phyloP scores from a whole-genome alignment of 2,888 invertebrate genomes.

The Thyatira batis region DNA sequence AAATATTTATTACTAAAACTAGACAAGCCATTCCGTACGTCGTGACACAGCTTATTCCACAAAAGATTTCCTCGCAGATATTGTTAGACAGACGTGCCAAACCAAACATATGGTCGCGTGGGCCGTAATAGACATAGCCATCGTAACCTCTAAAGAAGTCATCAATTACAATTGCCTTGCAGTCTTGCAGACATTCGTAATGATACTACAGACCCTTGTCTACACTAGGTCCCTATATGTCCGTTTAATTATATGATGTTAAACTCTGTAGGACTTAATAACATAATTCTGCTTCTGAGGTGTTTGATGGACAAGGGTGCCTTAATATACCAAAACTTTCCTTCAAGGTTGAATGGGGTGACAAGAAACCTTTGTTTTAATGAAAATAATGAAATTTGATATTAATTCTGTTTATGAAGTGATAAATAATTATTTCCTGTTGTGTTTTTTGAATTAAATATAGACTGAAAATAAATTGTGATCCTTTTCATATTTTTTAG shows the following conservation, averaged over 20 bases:
- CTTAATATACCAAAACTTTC: not conserved
- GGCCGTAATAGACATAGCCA: slow-evolving; percentile 20
- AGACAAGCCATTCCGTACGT: not conserved
- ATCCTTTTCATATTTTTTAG: not conserved
- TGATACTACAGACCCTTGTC: slow-evolving; percentile 28
- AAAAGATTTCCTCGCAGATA: not conserved
- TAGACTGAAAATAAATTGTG: too few species aligned
- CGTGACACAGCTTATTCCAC: not conserved
- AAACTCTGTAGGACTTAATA: not conserved
- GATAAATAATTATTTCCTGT: too few species aligned
- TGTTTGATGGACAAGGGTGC: not conserved
- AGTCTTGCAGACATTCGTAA: slow-evolving; percentile 37
- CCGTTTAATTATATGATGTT: not conserved
- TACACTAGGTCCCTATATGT: slow-evolving; percentile 24
- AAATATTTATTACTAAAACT: not conserved
- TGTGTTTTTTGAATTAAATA: too few species aligned
- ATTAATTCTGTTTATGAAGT: too few species aligned
- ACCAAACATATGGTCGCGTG: slow-evolving; percentile 17
- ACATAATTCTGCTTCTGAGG: not conserved
- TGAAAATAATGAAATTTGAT: too few species aligned
- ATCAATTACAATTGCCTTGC: slow-evolving; percentile 56
- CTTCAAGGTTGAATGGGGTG: not conserved
- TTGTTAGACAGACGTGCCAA: not conserved
- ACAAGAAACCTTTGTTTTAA: too few species aligned
- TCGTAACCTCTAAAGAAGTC: slow-evolving; percentile 42